phyloP scores from a whole-genome alignment of 2,888 invertebrate genomes.

The Amblyteles armatorius region DNA sequence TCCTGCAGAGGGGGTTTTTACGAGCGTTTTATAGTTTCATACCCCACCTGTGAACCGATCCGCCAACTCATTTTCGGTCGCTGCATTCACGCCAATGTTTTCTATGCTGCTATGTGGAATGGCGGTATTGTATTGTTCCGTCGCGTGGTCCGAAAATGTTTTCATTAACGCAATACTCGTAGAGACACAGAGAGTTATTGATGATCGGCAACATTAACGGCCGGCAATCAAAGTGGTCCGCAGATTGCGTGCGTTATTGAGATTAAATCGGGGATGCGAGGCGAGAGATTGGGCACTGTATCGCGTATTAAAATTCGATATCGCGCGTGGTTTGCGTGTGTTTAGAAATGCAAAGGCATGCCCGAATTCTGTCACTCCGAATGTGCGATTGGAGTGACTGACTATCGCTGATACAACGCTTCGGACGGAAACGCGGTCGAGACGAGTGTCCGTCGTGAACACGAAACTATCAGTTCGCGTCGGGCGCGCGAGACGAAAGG shows the following conservation, averaged over 20 bases:
- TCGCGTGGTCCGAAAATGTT: slow-evolving; percentile 56
- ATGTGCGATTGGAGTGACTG: slow-evolving; percentile 37
- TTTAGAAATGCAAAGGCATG: slow-evolving; percentile 34
- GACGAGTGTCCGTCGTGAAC: neutral
- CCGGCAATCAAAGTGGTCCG: neutral
- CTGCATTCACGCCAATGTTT: neutral
- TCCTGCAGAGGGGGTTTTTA: neutral
- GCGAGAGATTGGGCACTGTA: neutral
- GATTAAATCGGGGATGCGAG: neutral
- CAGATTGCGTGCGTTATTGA: neutral
- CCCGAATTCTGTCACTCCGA: slow-evolving; percentile 50
- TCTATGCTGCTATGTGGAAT: slow-evolving; percentile 13
- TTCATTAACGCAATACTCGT: slow-evolving; percentile 22
- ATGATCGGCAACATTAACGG: neutral
- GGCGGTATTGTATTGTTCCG: slow-evolving; percentile 46
- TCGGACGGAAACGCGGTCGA: neutral
- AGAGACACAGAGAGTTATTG: neutral
- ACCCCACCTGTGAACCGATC: neutral
- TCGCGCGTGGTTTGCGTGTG: slow-evolving; percentile 28
- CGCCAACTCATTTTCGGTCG: neutral
- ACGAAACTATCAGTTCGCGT: neutral
- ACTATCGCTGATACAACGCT: neutral
- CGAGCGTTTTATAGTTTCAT: neutral
- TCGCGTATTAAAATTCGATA: neutral
- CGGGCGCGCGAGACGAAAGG: neutral